Evolutionary conservation across 2,113 vertebrate genomes (phyloP).

Genomic region (Aptenodytes forsteri): DNA sequence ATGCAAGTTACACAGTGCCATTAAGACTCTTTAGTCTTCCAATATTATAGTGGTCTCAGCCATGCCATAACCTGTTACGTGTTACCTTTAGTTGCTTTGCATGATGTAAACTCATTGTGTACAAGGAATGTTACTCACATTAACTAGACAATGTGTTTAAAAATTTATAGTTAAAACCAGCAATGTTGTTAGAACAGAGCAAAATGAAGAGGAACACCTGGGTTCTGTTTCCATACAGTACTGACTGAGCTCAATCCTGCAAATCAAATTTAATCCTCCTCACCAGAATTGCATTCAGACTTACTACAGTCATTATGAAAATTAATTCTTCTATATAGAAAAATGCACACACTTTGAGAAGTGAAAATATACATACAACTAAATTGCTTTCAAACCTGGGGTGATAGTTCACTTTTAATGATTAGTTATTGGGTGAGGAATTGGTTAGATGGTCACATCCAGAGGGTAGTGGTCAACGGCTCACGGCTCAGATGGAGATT

Average conservation of each 20-base stretch:
- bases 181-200: not conserved
- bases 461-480: too few species aligned
- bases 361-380: not conserved
- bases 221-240: not conserved
- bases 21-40: not conserved
- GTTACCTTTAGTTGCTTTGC: not conserved
- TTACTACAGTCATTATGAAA: not conserved
- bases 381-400: not conserved
- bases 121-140: not conserved
- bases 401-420: not conserved
- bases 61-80: not conserved
- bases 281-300: not conserved
- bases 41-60: not conserved
- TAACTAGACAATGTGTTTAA: not conserved
- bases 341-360: not conserved
- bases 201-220: not conserved
- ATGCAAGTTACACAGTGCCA: not conserved
- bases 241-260: not conserved
- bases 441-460: too few species aligned
- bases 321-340: not conserved
- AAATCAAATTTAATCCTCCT: conserved; percentile 2
- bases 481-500: too few species aligned
- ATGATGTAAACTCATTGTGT: not conserved
- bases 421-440: not conserved
- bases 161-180: not conserved